Evolutionary conservation across 2,888 invertebrate species (phyloP).

Genomic region (Diaperis boleti): DNA sequence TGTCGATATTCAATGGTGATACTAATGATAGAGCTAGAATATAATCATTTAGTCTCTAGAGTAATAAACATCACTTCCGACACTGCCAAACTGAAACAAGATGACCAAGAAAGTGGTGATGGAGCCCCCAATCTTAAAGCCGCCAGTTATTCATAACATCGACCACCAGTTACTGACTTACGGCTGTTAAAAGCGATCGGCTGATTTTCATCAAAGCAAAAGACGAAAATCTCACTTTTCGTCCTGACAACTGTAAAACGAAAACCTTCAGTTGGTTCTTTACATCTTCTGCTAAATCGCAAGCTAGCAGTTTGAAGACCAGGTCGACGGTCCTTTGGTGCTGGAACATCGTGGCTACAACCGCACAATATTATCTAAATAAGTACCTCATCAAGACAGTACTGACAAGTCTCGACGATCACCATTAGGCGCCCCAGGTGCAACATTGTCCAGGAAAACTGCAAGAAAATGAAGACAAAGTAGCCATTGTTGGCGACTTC

Average conservation of each 20-base stretch:
- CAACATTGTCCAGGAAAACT: slow-evolving; percentile 68
- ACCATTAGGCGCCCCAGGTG: slow-evolving; percentile 67
- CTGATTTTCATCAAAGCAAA: slow-evolving; percentile 69
- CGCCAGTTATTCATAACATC: neutral
- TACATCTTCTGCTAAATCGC: slow-evolving; percentile 4
- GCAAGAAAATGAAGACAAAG: slow-evolving; percentile 65
- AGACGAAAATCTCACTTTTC: slow-evolving; percentile 66
- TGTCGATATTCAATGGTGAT: no score
- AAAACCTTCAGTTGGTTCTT: slow-evolving; percentile 48
- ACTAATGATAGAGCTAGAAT: no score
- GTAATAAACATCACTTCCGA: neutral
- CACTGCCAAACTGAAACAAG: slow-evolving; percentile 29
- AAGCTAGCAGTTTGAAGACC: slow-evolving; percentile 13
- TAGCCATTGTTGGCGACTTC: slow-evolving; percentile 64
- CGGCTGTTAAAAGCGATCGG: slow-evolving; percentile 69
- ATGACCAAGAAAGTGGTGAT: slow-evolving; percentile 33
- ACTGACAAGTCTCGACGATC: slow-evolving; percentile 70
- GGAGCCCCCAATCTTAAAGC: slow-evolving; percentile 21
- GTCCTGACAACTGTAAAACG: slow-evolving; percentile 59
- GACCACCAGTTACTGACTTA: slow-evolving; percentile 55
- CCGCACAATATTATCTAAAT: slow-evolving; percentile 47
- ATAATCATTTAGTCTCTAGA: neutral
- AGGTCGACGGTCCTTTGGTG: slow-evolving; percentile 20
- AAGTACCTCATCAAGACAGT: slow-evolving; percentile 64
- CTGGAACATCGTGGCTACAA: slow-evolving; percentile 42